Evolutionary conservation across 2,113 vertebrate genomes (phyloP).

Genomic region (Nesogale talazaci): DNA sequence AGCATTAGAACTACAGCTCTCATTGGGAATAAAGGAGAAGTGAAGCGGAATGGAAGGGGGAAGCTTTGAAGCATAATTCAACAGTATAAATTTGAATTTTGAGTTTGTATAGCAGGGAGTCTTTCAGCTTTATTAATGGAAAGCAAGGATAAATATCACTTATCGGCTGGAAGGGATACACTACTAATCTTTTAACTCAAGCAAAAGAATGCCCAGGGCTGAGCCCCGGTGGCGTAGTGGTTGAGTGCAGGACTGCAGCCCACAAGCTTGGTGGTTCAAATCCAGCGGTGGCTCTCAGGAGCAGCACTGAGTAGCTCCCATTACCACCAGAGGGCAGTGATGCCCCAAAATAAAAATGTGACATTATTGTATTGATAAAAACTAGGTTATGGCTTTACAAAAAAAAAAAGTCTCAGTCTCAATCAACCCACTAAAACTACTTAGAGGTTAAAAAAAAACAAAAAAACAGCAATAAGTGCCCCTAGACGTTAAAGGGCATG

Average conservation of each 20-base stretch:
- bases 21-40: conserved; percentile 4
- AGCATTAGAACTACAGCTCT: not conserved
- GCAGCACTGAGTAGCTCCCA: too few species aligned
- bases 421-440: too few species aligned
- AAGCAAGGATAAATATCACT: conserved; percentile 39
- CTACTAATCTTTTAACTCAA: not conserved
- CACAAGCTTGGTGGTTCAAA: too few species aligned
- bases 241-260: too few species aligned
- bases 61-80: not conserved
- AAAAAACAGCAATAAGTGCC: not conserved
- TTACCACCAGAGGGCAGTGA: too few species aligned
- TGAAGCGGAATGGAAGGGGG: not conserved
- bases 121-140: not conserved
- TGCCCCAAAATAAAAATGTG: not conserved
- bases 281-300: too few species aligned
- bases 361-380: conserved; percentile 16
- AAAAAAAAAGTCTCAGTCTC: not conserved
- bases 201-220: conserved; percentile 39
- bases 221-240: too few species aligned
- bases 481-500: not conserved
- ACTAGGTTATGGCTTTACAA: not conserved
- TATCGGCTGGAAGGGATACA: not conserved
- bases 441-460: too few species aligned
- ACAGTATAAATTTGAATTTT: not conserved
- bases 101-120: not conserved